A percentile compares a stretch with the other conserved stretches of the same genome.
These are phyloP conservation scores for Antedon mediterranea DNA, from an alignment of 53 echinoderm and acorn worm genomes.

Conservation along the genomic window DNA sequence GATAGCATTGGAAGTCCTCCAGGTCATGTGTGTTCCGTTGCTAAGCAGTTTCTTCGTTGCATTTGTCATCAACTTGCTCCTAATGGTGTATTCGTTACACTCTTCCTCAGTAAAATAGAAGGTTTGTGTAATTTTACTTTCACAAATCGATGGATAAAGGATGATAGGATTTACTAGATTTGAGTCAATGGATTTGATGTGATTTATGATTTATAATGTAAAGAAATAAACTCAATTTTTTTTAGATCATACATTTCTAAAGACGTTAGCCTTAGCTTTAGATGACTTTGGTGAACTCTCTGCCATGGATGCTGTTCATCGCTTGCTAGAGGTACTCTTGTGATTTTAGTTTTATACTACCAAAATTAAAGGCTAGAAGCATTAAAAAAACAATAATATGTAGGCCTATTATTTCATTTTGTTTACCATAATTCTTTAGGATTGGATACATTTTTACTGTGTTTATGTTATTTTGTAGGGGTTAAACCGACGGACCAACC, in stretches of 20 bases:
- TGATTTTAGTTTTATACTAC: too few species aligned
- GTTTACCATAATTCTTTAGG: too few species aligned
- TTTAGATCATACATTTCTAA: conserved; percentile 70
- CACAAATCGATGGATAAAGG: too few species aligned
- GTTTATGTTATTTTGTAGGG: conserved; percentile 27
- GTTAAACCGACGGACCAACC: conserved; percentile 60
- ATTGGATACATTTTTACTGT: not conserved
- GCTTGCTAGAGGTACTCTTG: conserved; percentile 64
- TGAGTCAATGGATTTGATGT: too few species aligned
- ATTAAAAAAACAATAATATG: too few species aligned
- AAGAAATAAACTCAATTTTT: not conserved
- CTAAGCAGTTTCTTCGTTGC: conserved; percentile 86
- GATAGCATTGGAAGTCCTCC: conserved; percentile 66
- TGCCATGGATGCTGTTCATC: conserved; percentile 67
- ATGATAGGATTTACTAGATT: too few species aligned
- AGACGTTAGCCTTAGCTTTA: conserved; percentile 66
- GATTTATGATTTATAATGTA: too few species aligned
- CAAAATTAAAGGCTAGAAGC: too few species aligned
- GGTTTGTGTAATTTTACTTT: conserved; percentile 40
- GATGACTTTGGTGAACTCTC: conserved; percentile 82
- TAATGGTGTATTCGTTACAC: conserved; percentile 76
- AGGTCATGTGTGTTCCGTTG: conserved; percentile 77
- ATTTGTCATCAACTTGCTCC: conserved; percentile 85
- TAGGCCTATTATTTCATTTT: too few species aligned
- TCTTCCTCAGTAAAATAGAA: conserved; percentile 90